Conservation (phyloP, 2,113 vertebrate species). For the Heterotilapia buettikoferi region DNA sequence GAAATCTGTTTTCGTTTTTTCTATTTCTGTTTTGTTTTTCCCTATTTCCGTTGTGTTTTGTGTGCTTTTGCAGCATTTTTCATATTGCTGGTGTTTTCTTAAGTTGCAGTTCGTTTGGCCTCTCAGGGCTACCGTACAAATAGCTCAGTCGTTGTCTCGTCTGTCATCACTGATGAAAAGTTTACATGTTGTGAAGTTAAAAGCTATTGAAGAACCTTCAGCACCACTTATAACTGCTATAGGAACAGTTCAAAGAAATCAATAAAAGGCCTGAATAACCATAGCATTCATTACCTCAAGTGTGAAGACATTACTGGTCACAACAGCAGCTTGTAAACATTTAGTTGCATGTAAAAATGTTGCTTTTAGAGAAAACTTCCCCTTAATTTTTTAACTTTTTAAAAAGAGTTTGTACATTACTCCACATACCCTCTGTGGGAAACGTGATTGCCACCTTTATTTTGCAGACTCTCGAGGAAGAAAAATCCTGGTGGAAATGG, state of each 20-base stretch:
- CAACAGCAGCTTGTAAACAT: neutral
- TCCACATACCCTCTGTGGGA: neutral
- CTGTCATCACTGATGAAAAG: neutral
- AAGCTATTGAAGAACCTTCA: neutral
- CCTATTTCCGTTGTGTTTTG: neutral
- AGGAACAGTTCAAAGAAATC: neutral
- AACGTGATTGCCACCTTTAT: neutral
- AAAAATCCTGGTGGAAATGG: neutral
- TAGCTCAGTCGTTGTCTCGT: neutral
- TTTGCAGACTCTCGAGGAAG: rapidly evolving
- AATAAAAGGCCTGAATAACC: neutral
- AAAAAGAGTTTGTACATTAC: neutral
- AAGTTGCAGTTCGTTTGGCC: neutral
- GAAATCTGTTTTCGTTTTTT: neutral
- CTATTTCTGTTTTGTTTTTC: rapidly evolving
- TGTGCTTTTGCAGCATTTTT: neutral
- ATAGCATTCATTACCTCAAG: neutral
- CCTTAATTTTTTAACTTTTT: neutral
- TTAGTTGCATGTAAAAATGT: neutral
- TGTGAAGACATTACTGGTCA: neutral
- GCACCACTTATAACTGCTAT: neutral
- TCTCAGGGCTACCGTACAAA: neutral
- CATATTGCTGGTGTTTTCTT: neutral
- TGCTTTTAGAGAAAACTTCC: neutral
- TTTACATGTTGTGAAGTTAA: neutral